Evolutionary conservation across 35 echinoderm and acorn worm genomes (phyloP).

Genomic region (Stichopus chloronotus): DNA sequence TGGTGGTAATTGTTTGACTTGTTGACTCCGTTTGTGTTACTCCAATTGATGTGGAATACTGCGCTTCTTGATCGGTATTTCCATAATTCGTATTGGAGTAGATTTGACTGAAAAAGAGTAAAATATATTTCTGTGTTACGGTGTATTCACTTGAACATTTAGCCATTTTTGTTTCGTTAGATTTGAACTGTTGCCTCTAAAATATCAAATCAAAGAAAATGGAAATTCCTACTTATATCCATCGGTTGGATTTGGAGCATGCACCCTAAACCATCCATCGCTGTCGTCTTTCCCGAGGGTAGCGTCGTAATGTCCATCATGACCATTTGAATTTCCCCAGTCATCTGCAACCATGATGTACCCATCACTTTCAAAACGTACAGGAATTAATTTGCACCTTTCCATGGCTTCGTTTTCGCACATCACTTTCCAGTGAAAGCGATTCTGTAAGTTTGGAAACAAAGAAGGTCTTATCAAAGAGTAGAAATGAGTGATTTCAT

Average conservation of each 20-base stretch:
- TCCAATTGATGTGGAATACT: not conserved
- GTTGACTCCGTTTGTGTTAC: not conserved
- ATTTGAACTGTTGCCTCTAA: too few species aligned
- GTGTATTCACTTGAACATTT: too few species aligned
- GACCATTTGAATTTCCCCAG: conserved; percentile 4
- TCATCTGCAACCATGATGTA: conserved; percentile 21
- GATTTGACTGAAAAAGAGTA: not conserved
- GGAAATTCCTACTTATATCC: not conserved
- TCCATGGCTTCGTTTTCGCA: not conserved
- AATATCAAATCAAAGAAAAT: not conserved
- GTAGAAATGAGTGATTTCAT: too few species aligned
- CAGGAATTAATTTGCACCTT: conserved; percentile 8
- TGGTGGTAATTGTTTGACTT: not conserved
- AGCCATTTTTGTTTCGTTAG: too few species aligned
- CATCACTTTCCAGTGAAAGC: not conserved
- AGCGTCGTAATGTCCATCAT: conserved; percentile 23
- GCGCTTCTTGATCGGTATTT: not conserved
- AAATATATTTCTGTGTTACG: too few species aligned
- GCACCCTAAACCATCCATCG: conserved; percentile 1
- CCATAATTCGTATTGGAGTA: not conserved
- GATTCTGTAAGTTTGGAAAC: not conserved
- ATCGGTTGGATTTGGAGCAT: conserved; percentile 14
- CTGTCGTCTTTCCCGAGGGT: not conserved
- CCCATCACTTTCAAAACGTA: conserved; percentile 26
- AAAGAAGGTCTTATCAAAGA: not conserved